Base-by-base conservation (phyloP, 1,140 invertebrate genomes). In the Drosophila auraria region DNA sequence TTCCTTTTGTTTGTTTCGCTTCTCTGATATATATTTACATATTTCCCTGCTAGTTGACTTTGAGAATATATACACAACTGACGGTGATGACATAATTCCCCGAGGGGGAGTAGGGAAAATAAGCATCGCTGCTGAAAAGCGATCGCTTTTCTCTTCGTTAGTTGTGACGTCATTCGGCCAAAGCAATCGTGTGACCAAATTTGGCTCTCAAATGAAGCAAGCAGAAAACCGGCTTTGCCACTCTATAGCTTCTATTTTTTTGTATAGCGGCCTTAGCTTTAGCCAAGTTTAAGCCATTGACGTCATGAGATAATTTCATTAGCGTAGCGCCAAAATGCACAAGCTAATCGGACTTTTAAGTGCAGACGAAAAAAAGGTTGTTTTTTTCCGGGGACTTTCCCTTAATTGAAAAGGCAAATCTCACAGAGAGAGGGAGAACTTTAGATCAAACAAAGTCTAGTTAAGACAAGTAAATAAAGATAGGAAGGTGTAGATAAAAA, bases 1-100 rank as follows among this genome's bases (percentile, higher is more conserved):
- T 82, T 75, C 63, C 45, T 50, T 50, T 51, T 54, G 44, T 27
- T 70, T 38, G 8, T 63, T 25, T 33, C 42, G 20, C 20, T 72
- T 72, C 36, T 51, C n/a, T 12, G 27, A 30, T 56, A 49, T 15
- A 40, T 33, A 17, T 47, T 45, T 44, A 8, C 7, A 27, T 30
- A 57, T 61, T 49, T 47, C 6, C 23, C 2, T 51, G 14, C 23
- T 53, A 44, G 42, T 57, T 58, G 15, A 36, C 33, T 71, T 72
- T 47, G 50, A 84, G 78, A 82, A 36, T 9, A 33, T 11, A 36
- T 72, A 70, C 62, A 49, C 20, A 40, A 23, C 33, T 56, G 33
- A 38, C 38, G 33, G 8, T 12, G 56, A 90, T 89, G 84, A 89
- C 84, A 90, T 89, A 89, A 89, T 90, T 81, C 11, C 15, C 25